Conservation (phyloP, 2,888 invertebrate species). For the Orthonevra nobilis region DNA sequence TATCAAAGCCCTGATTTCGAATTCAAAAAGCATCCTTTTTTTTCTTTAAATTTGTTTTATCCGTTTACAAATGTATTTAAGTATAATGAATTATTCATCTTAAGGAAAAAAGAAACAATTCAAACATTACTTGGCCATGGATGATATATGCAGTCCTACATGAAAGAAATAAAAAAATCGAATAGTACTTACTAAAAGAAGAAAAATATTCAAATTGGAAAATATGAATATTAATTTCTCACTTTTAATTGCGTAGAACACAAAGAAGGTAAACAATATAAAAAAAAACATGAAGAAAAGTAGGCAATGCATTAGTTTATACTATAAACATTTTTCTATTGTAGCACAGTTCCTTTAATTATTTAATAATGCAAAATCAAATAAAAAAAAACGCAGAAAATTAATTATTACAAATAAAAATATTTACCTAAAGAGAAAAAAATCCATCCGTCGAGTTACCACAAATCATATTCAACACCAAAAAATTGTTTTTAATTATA, state of each 20-base stretch:
- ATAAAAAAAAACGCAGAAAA: constrained; percentile 22
- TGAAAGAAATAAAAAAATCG: constrained; percentile 48
- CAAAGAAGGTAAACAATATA: constrained; percentile 27
- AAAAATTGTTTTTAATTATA: neutral
- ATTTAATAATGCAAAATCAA: constrained; percentile 28
- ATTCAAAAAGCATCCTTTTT: neutral
- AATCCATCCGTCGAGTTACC: constrained; percentile 65
- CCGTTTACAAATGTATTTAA: constrained; percentile 9
- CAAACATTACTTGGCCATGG: constrained; percentile 5
- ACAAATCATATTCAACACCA: no score
- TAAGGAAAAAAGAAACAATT: neutral
- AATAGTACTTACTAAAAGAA: constrained; percentile 59
- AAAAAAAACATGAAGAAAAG: constrained; percentile 27
- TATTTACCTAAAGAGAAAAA: constrained; percentile 65
- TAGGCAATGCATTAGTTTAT: constrained; percentile 56
- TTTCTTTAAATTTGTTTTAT: neutral
- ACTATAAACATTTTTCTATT: constrained; percentile 61
- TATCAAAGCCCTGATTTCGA: constrained; percentile 14
- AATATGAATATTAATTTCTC: constrained; percentile 44
- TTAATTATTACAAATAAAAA: constrained; percentile 25
- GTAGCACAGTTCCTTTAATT: constrained; percentile 64
- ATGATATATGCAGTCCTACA: constrained; percentile 28
- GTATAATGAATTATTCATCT: constrained; percentile 33
- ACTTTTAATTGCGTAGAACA: constrained; percentile 31
- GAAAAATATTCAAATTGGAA: constrained; percentile 46